phyloP scores from a whole-genome alignment of 1,140 invertebrate species.

The Cyclina sinensis region DNA sequence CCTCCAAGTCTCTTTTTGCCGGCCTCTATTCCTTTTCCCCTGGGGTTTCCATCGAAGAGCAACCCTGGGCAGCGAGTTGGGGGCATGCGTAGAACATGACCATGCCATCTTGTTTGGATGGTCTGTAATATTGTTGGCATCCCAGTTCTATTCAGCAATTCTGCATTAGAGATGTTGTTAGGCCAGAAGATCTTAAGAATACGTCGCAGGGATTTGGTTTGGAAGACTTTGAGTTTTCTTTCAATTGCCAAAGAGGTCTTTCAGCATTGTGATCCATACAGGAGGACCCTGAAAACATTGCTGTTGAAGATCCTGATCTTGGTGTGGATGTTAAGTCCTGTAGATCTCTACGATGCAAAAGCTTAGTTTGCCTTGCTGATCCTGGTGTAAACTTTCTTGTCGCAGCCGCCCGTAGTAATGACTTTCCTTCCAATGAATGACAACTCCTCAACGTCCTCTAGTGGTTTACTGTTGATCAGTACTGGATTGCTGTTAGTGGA shows the following conservation, averaged over 20 bases:
- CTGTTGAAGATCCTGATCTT: slow-evolving; percentile 66
- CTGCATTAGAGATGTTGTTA: no score
- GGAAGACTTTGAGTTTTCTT: background rate
- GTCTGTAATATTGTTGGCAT: no score
- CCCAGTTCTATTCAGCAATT: no score
- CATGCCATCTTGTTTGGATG: no score
- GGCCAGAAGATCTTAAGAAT: slow-evolving; percentile 27
- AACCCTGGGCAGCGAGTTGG: no score
- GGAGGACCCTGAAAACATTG: slow-evolving; percentile 62
- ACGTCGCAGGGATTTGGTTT: slow-evolving; percentile 7
- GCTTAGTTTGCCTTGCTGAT: slow-evolving; percentile 66
- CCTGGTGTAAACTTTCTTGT: slow-evolving; percentile 50
- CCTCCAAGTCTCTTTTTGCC: no score
- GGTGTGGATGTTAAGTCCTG: slow-evolving; percentile 34
- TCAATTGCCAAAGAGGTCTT: slow-evolving; percentile 21
- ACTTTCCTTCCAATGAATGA: slow-evolving; percentile 57
- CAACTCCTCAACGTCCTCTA: slow-evolving; percentile 50
- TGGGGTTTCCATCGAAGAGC: no score
- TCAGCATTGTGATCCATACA: slow-evolving; percentile 63
- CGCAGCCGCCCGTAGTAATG: slow-evolving; percentile 29
- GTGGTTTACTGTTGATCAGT: background rate
- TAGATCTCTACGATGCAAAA: slow-evolving; percentile 59
- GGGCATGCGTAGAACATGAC: no score
- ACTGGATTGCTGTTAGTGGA: slow-evolving; percentile 8
- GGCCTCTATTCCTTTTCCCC: no score